These are phyloP conservation scores for Cliona cf. orientalis DNA, from an alignment of 37 sponge, comb jelly and placozoan species.

Conservation along the genomic window DNA sequence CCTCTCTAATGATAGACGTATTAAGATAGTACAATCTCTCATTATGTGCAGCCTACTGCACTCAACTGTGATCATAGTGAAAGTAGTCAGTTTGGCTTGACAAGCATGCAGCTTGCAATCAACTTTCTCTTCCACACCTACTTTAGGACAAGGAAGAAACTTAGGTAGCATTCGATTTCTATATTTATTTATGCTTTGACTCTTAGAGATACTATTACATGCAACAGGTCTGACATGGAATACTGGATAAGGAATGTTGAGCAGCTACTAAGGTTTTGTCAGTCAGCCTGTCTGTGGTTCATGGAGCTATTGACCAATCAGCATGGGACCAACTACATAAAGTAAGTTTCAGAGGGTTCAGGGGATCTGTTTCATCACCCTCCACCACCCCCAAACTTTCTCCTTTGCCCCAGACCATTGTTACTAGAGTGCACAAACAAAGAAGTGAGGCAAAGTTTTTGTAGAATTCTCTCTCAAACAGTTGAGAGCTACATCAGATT, in stretches of 20 bases:
- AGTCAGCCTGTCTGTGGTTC: conserved; percentile 69
- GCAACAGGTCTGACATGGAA: conserved; percentile 30
- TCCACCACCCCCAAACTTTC: neutral
- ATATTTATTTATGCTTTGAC: neutral
- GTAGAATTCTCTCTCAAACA: conserved; percentile 31
- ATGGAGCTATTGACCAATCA: conserved; percentile 50
- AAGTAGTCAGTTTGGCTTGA: conserved; percentile 21
- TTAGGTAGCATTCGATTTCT: conserved; percentile 50
- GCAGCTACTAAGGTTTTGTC: conserved; percentile 30
- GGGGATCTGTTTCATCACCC: neutral
- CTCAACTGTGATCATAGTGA: conserved; percentile 3
- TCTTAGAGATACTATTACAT: neutral
- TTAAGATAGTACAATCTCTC: no score
- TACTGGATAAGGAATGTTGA: conserved; percentile 52
- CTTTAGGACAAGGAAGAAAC: conserved; percentile 78
- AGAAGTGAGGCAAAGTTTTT: conserved; percentile 65
- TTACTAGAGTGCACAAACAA: conserved; percentile 77
- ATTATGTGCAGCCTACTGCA: no score
- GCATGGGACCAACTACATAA: conserved; percentile 55
- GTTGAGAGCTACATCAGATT: conserved; percentile 33
- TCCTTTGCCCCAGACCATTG: conserved; percentile 53
- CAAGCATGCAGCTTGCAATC: conserved; percentile 69
- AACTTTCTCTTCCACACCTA: conserved; percentile 87
- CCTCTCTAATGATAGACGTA: no score
- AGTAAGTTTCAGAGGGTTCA: conserved; percentile 24